Percentiles rank a stretch among this genome's conserved stretches.
phyloP scores from a whole-genome alignment of 2,888 invertebrate species.

The Panorpa germanica region DNA sequence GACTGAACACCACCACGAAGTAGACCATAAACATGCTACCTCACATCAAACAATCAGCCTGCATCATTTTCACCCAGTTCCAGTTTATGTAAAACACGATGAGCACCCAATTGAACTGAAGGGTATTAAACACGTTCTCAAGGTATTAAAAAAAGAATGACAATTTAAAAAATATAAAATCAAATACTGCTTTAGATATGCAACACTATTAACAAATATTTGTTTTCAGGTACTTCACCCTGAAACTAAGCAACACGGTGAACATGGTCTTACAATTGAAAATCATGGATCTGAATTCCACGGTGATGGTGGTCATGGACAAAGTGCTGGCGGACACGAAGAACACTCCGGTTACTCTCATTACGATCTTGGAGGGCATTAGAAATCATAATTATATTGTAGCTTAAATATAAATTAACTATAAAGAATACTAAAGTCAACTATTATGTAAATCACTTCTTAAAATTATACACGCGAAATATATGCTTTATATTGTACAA shows the following conservation, averaged over 20 bases:
- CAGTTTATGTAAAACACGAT: conserved; percentile 48
- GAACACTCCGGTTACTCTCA: too few species aligned
- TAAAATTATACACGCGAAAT: too few species aligned
- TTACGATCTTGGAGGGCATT: too few species aligned
- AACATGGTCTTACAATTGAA: conserved; percentile 37
- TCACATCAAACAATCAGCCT: conserved; percentile 51
- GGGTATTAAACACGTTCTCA: conserved; percentile 36
- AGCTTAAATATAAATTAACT: too few species aligned
- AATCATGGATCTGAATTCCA: conserved; percentile 24
- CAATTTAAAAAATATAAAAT: neutral
- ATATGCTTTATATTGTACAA: too few species aligned
- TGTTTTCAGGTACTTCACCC: conserved; percentile 29
- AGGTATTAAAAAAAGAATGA: conserved; percentile 18
- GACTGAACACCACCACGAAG: conserved; percentile 32
- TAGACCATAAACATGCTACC: conserved; percentile 44
- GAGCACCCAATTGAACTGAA: conserved; percentile 46
- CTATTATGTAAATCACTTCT: too few species aligned
- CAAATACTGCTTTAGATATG: neutral
- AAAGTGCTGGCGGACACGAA: too few species aligned
- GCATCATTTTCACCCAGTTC: conserved; percentile 49
- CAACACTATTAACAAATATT: neutral
- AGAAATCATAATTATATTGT: too few species aligned
- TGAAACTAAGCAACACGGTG: conserved; percentile 35
- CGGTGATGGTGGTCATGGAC: conserved; percentile 20
- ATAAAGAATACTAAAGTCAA: too few species aligned